Conservation (phyloP, 2,888 invertebrate genomes). For the Oxystoma pomonae region DNA sequence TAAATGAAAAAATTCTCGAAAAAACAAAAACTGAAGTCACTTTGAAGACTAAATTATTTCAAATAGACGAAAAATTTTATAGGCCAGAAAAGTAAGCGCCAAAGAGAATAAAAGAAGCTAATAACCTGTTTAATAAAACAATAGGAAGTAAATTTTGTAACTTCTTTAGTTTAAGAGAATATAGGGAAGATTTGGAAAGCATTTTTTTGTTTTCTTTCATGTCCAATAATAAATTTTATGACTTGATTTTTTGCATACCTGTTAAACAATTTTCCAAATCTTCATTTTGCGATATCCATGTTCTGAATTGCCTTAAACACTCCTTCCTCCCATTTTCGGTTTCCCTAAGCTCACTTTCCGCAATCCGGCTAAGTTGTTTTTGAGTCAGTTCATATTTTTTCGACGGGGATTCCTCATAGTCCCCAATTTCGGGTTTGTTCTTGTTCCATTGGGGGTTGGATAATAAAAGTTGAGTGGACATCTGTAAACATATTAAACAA, state of each 20-base stretch:
- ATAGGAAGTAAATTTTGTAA: no score
- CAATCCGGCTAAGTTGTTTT: constrained; percentile 48
- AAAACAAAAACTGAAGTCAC: no score
- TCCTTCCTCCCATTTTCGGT: constrained; percentile 60
- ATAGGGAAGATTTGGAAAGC: no score
- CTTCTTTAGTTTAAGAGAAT: no score
- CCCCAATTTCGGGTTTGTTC: constrained; percentile 13
- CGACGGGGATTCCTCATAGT: constrained; percentile 5
- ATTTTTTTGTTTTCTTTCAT: no score
- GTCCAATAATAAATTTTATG: no score
- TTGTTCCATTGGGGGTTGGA: constrained; percentile 37
- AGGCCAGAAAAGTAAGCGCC: no score
- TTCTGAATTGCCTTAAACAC: constrained; percentile 59
- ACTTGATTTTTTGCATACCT: constrained; percentile 45
- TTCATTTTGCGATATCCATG: constrained; percentile 66
- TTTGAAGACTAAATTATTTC: no score
- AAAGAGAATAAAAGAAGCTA: no score
- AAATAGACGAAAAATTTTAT: no score
- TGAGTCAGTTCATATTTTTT: constrained; percentile 14
- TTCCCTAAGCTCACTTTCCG: constrained; percentile 67
- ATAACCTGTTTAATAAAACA: no score
- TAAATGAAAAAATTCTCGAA: no score
- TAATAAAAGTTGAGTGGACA: constrained; percentile 37
- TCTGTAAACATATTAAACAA: constrained; percentile 31
- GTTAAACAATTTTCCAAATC: constrained; percentile 65